Base-by-base conservation (phyloP, 2,888 invertebrate species). In the Lepetodrilus schrolli region DNA sequence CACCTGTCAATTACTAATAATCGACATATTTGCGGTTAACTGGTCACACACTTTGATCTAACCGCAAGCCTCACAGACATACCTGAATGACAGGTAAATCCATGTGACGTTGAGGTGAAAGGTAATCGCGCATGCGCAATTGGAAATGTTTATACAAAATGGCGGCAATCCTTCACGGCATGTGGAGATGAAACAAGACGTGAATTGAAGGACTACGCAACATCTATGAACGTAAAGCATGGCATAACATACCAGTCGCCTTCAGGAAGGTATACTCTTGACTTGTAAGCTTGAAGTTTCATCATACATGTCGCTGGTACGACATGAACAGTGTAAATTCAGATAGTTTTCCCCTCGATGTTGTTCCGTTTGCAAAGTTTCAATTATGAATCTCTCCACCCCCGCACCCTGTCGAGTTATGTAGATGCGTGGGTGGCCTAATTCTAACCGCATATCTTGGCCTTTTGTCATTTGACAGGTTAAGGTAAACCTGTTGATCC, bases 21-120 rank as follows among this genome's bases (percentile, higher is more conserved):
- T 23, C 58, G 58, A 58, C 58, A 68, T 68, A 23, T 68, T 68
- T 68, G 68, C 21, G 68, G 68, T 68, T 68, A 43, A 68, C 47
- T 47, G 48, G 38, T 23, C 38, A 38, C n/a, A n/a, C 68, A 26
- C 68, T 68, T 68, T 68, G 68, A 68, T 68, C 68, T 43, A 43
- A 43, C 43, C 68, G 43, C 43, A 38, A 43, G 23, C 43, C 10
- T 43, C 38, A 58, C 13, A 30, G 68, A 47, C 68, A 68, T 66
- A 66, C 66, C 66, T 38, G 30, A 43, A 17, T 58, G 58, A 58
- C 58, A 58, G 58, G 58, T 58, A 58, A 30, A 26, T 26, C 68
- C 68, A 68, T 47, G 68, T 68, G 68, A 68, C 26, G 7, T 65
- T n/a, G n/a, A n/a, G 43, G n/a, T 13, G 7, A 13, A 23, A 43